A percentile compares a stretch with the other conserved stretches of the same genome.
Evolutionary conservation across 1,140 invertebrate genomes (phyloP).

Genomic region (Formica selysi): DNA sequence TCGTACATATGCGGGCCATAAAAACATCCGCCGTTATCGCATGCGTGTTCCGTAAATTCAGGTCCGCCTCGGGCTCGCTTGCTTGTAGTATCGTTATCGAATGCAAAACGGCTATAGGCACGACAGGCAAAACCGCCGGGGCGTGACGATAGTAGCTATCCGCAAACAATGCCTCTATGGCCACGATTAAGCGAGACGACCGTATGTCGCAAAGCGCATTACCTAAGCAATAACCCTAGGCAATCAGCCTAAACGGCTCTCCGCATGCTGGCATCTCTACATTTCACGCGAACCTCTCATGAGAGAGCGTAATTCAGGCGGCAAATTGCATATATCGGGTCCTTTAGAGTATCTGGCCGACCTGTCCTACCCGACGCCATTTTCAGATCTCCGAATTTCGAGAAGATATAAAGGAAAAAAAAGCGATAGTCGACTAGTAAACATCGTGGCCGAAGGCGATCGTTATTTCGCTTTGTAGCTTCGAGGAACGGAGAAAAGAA

Average conservation of each 20-base stretch:
- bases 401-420: neutral
- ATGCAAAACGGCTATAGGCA: slow-evolving; percentile 57
- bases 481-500: neutral
- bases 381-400: neutral
- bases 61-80: neutral
- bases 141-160: slow-evolving; percentile 57
- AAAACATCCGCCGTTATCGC: slow-evolving; percentile 51
- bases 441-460: neutral
- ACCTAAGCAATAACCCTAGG: slow-evolving; percentile 57
- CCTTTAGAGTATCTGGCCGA: neutral
- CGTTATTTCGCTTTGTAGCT: neutral
- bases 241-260: slow-evolving; percentile 22
- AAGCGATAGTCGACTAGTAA: neutral
- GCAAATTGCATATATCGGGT: slow-evolving; percentile 18
- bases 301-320: slow-evolving; percentile 29
- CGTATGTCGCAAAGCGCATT: slow-evolving; percentile 20
- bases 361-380: neutral
- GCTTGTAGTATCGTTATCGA: slow-evolving; percentile 50
- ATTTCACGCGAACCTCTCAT: slow-evolving; percentile 9
- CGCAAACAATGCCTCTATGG: slow-evolving; percentile 52
- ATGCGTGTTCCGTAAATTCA: slow-evolving; percentile 44
- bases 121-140: slow-evolving; percentile 33
- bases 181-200: slow-evolving; percentile 44
- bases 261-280: neutral
- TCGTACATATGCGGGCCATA: slow-evolving; percentile 55